Evolutionary conservation across 2,797 vertebrate species (phyloP).

Genomic region (Parotocinclus haroldoi): DNA sequence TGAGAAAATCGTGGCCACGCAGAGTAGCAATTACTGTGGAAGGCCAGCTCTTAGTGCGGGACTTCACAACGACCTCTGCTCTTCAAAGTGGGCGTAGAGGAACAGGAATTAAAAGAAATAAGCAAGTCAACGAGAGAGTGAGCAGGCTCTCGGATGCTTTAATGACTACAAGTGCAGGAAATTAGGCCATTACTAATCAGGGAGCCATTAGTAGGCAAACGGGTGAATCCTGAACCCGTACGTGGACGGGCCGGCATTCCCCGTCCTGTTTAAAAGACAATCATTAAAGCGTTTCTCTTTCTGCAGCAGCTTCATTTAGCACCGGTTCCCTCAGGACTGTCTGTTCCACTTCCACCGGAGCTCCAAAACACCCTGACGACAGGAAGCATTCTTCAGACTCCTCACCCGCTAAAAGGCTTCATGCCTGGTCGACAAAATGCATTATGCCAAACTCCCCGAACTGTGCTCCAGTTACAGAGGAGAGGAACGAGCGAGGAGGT

Average conservation of each 20-base stretch:
- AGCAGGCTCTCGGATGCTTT: no score
- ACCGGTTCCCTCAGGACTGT: neutral
- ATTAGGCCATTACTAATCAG: no score
- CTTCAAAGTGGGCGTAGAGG: no score
- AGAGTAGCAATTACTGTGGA: no score
- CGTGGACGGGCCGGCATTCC: neutral
- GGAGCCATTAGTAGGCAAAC: no score
- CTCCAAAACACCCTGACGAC: neutral
- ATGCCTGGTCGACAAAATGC: constrained; percentile 14
- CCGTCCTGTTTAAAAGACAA: constrained; percentile 23
- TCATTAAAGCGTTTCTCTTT: constrained; percentile 14
- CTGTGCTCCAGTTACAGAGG: neutral
- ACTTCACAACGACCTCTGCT: no score
- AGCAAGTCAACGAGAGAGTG: no score
- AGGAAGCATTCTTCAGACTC: neutral
- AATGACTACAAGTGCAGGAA: no score
- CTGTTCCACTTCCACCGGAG: neutral
- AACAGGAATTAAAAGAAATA: no score
- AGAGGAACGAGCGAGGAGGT: neutral
- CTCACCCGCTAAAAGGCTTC: constrained; percentile 1
- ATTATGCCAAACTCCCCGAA: constrained; percentile 3
- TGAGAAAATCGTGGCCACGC: no score
- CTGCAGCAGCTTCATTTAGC: constrained; percentile 16
- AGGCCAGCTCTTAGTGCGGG: no score
- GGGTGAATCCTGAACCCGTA: no score